Percentiles rank a stretch among this genome's conserved stretches.
phyloP scores from a whole-genome alignment of 2,113 vertebrate genomes.

The Carlito syrichta region DNA sequence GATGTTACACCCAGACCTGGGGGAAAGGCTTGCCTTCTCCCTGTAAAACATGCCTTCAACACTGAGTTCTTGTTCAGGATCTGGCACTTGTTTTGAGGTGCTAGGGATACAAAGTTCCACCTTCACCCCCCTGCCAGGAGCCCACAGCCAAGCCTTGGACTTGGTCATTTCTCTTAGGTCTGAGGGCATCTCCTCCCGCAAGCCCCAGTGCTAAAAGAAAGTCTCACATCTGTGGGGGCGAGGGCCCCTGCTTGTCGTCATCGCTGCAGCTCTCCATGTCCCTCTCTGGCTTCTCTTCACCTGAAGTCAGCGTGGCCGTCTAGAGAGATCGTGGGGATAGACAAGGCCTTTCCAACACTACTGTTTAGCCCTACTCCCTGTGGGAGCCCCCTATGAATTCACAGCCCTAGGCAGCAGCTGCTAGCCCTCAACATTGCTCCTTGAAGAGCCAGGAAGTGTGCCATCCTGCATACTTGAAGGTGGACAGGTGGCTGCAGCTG shows the following conservation, averaged over 20 bases:
- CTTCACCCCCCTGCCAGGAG: not conserved
- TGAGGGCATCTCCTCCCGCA: not conserved
- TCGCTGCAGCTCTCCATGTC: slow-evolving; percentile 77
- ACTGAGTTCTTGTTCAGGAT: not conserved
- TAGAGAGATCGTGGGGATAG: slow-evolving; percentile 55
- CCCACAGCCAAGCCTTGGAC: not conserved
- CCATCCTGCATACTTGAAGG: not conserved
- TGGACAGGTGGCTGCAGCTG: not conserved
- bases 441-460: not conserved
- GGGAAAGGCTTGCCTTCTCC: not conserved
- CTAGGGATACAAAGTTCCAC: not conserved
- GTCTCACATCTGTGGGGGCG: slow-evolving; percentile 55
- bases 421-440: not conserved
- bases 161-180: not conserved
- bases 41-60: not conserved
- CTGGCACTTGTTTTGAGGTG: not conserved
- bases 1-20: not conserved
- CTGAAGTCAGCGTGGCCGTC: slow-evolving; percentile 87
- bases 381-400: not conserved
- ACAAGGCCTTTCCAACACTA: not conserved
- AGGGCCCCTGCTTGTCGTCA: slow-evolving; percentile 72
- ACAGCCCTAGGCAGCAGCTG: not conserved
- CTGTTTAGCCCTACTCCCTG: not conserved
- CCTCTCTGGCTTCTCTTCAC: slow-evolving; percentile 79
- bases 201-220: not conserved